Conservation (phyloP, 2,888 invertebrate genomes). For the Camptogramma bilineatum region DNA sequence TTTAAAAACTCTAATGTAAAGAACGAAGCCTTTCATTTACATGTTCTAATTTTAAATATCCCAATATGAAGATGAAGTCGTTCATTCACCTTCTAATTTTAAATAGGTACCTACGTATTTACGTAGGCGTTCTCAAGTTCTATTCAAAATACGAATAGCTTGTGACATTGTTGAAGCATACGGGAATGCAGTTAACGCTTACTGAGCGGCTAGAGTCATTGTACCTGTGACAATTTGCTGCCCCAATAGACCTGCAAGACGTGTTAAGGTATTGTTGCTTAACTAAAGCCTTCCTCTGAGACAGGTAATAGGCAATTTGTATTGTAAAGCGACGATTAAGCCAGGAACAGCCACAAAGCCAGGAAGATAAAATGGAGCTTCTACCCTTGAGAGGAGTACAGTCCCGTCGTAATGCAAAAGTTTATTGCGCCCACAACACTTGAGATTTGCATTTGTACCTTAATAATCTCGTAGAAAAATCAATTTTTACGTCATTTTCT, state of each 20-base stretch:
- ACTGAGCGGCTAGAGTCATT: not conserved
- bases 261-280: conserved; percentile 40
- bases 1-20: not conserved
- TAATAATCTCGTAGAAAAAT: not conserved
- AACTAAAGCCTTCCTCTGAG: conserved; percentile 41
- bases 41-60: not conserved
- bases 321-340: conserved; percentile 51
- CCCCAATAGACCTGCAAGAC: conserved; percentile 25
- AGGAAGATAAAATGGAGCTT: conserved; percentile 26
- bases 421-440: not conserved
- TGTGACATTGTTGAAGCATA: not conserved
- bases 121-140: not conserved
- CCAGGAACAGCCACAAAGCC: conserved; percentile 31
- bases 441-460: conserved; percentile 4
- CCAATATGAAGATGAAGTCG: not conserved
- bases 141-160: not conserved
- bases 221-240: conserved; percentile 27
- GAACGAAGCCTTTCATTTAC: not conserved
- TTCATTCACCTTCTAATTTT: not conserved
- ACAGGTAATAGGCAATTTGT: conserved; percentile 60
- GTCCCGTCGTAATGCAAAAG: conserved; percentile 1
- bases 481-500: not conserved
- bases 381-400: not conserved
- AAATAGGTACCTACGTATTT: not conserved
- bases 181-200: not conserved